Percentiles rank a stretch among this genome's conserved stretches.
These are phyloP conservation scores for Maccullochella peelii DNA, from an alignment of 2,113 vertebrate species.

Conservation along the genomic window DNA sequence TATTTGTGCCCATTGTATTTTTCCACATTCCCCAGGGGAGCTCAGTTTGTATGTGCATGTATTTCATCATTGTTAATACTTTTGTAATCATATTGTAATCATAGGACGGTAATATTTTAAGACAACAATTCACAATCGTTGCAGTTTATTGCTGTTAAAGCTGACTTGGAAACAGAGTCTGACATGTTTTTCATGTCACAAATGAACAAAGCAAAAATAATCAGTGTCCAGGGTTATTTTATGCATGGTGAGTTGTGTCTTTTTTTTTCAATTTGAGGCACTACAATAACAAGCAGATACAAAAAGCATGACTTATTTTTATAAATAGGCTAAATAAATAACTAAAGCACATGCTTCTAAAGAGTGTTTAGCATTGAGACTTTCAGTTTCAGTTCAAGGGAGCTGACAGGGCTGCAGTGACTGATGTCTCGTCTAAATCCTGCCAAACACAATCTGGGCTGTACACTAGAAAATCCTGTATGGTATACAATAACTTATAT, in stretches of 20 bases:
- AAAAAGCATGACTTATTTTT: neutral
- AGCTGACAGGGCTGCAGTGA: neutral
- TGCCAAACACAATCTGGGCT: neutral
- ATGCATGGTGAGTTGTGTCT: neutral
- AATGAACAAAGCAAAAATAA: conserved; percentile 5
- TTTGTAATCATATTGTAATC: neutral
- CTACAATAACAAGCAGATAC: neutral
- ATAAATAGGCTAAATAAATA: neutral
- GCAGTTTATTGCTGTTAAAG: neutral
- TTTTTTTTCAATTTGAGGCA: neutral
- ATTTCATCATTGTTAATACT: neutral
- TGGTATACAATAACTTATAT: neutral
- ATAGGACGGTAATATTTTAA: neutral
- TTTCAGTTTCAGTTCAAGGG: neutral
- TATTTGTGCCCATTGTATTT: neutral
- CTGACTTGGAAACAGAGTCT: neutral
- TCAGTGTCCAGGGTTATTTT: neutral
- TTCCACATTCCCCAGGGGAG: neutral
- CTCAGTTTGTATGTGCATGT: neutral
- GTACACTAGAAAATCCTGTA: neutral
- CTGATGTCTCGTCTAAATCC: neutral
- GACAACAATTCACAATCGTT: neutral
- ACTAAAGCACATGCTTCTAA: neutral
- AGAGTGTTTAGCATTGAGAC: neutral
- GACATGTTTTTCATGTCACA: neutral